Percentiles rank a stretch among this genome's conserved stretches.
phyloP scores from a whole-genome alignment of 2,113 vertebrate genomes.

The Halichoerus grypus region DNA sequence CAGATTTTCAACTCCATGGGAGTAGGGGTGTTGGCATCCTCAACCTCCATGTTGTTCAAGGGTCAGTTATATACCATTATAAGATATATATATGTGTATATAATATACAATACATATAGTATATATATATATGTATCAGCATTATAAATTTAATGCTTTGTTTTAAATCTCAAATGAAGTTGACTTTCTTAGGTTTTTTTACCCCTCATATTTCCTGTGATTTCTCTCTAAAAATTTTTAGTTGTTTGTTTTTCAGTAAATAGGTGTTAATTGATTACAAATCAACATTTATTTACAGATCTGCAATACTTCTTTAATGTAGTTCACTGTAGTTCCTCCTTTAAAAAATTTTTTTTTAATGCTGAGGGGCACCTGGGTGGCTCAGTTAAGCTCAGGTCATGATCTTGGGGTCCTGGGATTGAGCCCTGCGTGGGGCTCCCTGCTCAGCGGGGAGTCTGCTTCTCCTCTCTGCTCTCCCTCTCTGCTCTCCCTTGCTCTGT shows the following conservation, averaged over 20 bases:
- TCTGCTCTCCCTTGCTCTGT: too few species aligned
- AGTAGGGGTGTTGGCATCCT: not conserved
- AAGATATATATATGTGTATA: not conserved
- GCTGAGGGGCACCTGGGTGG: not conserved
- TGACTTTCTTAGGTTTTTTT: not conserved
- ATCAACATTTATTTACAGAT: not conserved
- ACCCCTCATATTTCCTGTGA: not conserved
- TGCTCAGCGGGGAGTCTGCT: too few species aligned
- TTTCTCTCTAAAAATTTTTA: constrained; percentile 6
- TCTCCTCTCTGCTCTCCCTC: too few species aligned
- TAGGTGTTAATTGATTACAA: not conserved
- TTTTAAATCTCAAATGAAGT: constrained; percentile 20
- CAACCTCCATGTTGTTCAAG: not conserved
- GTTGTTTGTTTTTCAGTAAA: not conserved
- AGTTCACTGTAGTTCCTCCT: not conserved
- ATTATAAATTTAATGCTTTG: not conserved
- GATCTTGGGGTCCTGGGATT: too few species aligned
- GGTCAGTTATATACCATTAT: not conserved
- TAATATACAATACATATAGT: not conserved
- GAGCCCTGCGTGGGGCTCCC: too few species aligned
- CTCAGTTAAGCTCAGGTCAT: not conserved
- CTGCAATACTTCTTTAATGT: not conserved
- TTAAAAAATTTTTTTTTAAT: not conserved
- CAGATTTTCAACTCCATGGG: not conserved
- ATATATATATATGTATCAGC: not conserved